phyloP scores from a whole-genome alignment of 2,888 invertebrate species.

The Drosophila macrospina region DNA sequence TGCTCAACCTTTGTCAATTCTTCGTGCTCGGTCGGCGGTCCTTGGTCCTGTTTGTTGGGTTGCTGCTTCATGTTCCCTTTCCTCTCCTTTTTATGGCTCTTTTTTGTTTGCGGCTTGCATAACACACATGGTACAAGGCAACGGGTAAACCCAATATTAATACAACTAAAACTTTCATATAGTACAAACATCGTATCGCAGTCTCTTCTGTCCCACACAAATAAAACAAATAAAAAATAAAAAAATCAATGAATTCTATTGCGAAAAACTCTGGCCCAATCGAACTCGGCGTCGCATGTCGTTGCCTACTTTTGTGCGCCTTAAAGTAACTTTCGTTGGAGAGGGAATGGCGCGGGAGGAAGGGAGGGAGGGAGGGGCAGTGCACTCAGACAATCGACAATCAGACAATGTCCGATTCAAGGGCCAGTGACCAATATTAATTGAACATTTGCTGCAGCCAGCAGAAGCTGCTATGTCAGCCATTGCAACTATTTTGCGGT shows the following conservation, averaged over 20 bases:
- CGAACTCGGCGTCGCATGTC: conserved; percentile 13
- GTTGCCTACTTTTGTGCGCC: conserved; percentile 32
- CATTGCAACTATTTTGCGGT: conserved; percentile 66
- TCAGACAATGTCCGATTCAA: conserved; percentile 34
- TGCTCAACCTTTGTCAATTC: conserved; percentile 66
- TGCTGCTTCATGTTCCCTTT: too few relatives aligned
- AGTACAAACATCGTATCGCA: conserved; percentile 9
- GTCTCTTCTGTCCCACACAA: conserved; percentile 2
- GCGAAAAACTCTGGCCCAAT: conserved; percentile 38
- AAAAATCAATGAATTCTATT: conserved; percentile 76
- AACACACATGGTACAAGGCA: conserved; percentile 38
- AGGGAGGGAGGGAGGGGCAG: not conserved
- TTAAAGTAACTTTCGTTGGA: conserved; percentile 18
- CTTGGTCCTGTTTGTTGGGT: too few relatives aligned
- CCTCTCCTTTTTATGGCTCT: too few relatives aligned
- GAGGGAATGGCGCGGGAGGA: too few relatives aligned
- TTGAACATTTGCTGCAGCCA: conserved; percentile 71
- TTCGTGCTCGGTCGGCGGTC: conserved; percentile 6
- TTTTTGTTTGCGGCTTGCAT: conserved; percentile 19
- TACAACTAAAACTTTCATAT: conserved; percentile 53
- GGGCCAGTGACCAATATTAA: conserved; percentile 75
- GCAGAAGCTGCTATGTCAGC: conserved; percentile 20
- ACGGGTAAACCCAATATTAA: conserved; percentile 66
- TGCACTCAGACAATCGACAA: conserved; percentile 48
- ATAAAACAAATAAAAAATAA: conserved; percentile 64